Evolutionary conservation across 2,888 invertebrate genomes (phyloP), one percentile per base, ranked within the genome.

Genomic region (Lamellibrachia columna): DNA sequence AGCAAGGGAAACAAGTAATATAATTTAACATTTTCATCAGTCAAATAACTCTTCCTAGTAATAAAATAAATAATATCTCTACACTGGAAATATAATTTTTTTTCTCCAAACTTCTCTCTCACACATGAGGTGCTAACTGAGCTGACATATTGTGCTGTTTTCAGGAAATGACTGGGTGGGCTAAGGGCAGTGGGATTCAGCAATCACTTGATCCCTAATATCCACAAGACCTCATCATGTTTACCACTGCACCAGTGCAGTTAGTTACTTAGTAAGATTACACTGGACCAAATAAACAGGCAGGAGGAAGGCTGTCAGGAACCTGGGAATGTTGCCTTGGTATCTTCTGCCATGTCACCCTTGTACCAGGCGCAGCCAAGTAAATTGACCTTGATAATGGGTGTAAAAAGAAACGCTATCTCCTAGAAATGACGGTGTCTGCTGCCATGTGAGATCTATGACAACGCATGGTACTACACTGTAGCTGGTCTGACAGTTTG

Each of bases 131-230:
- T n/a, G n/a, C 75, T 75, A 22, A n/a, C 75, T 22, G 75, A 75
- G 15, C 22, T 11, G 75, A 22, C 15, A 75, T 6, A 22, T 22
- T 15, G 15, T 60, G 75, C 75, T 15, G 75, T 75, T 75, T 75
- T 75, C 75, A 75, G 75, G 75, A 75, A 75, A 1, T 75, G 75
- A 75, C 75, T 75, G 75, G 75, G 75, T 75, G 75, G 75, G 75
- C 75, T 75, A n/a, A 2, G 11, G 75, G 75, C 22, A n/a, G 22
- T 75, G 75, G 75, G 75, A 75, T 75, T 75, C 75, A 22, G 75
- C n/a, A 75, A 75, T 75, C 75, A 75, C 75, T 75, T 75, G 75
- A 75, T 75, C 75, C 75, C 75, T n/a, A 75, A 75, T 75, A 75
- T 75, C 75, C 75, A 75, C 75, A 75, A 75, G 75, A 75, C 22